phyloP scores from a whole-genome alignment of 2,888 invertebrate genomes.

The Euspilapteryx auroguttella region DNA sequence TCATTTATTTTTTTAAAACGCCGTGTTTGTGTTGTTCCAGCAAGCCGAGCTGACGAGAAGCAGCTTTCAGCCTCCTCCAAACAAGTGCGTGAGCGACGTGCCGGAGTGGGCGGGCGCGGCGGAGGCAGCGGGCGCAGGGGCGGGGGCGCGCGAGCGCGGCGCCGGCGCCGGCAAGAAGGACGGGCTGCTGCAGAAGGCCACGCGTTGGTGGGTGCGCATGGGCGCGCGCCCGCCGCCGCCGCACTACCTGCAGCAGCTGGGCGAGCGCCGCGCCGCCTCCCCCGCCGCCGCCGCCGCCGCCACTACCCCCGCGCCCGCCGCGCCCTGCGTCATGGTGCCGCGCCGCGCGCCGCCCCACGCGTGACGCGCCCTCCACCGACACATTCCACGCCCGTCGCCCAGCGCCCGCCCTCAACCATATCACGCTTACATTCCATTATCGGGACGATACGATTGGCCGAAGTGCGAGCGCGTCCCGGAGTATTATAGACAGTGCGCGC shows the following conservation, averaged over 20 bases:
- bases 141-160: constrained; percentile 15
- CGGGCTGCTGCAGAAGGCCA: constrained; percentile 54
- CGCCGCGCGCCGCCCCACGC: constrained; percentile 18
- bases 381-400: constrained; percentile 5
- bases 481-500: constrained; percentile 37
- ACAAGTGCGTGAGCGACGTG: constrained; percentile 69
- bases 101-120: constrained; percentile 56
- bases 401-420: constrained; percentile 22
- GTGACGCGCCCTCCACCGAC: constrained; percentile 16
- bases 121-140: constrained; percentile 14
- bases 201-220: constrained; percentile 56
- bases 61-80: constrained; percentile 67
- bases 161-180: constrained; percentile 32
- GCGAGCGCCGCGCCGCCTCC: constrained; percentile 20
- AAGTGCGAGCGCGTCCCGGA: constrained; percentile 36
- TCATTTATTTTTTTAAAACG: neutral
- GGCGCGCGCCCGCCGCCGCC: constrained; percentile 31
- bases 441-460: constrained; percentile 43
- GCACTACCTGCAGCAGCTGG: constrained; percentile 17
- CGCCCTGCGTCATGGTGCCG: constrained; percentile 8
- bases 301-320: constrained; percentile 9
- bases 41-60: constrained; percentile 70
- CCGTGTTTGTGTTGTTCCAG: constrained; percentile 21
- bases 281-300: constrained; percentile 13
- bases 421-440: constrained; percentile 58